Percentiles rank a stretch among this genome's conserved stretches.
Evolutionary conservation across 2,888 invertebrate genomes (phyloP).

Genomic region (Eupithecia pulchellata): DNA sequence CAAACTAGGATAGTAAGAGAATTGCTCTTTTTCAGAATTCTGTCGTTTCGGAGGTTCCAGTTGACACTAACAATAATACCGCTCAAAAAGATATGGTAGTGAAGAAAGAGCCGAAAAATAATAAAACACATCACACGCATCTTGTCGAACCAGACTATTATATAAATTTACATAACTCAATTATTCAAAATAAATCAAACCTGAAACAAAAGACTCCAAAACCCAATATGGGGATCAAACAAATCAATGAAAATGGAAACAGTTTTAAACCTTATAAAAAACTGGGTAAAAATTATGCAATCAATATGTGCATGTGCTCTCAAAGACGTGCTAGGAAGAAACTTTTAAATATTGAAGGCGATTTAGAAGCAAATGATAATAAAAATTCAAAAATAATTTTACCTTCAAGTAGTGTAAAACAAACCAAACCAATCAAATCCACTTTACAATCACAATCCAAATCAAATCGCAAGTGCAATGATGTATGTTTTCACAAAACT

Average conservation of each 20-base stretch:
- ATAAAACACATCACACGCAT: slow-evolving; percentile 25
- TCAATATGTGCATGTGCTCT: slow-evolving; percentile 70
- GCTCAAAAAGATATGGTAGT: slow-evolving; percentile 8
- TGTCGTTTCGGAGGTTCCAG: slow-evolving; percentile 15
- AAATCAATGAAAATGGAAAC: slow-evolving; percentile 42
- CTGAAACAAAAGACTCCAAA: slow-evolving; percentile 35
- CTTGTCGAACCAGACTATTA: slow-evolving; percentile 14
- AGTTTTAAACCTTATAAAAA: slow-evolving; percentile 48
- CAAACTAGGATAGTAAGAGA: not conserved
- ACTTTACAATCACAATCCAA: slow-evolving; percentile 26
- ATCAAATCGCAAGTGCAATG: slow-evolving; percentile 46
- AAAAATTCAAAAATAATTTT: slow-evolving; percentile 38
- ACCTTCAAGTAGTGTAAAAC: slow-evolving; percentile 48
- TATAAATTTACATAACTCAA: slow-evolving; percentile 24
- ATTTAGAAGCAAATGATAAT: slow-evolving; percentile 43
- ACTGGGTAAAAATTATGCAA: slow-evolving; percentile 61
- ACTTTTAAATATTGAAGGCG: slow-evolving; percentile 17
- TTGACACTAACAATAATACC: not conserved
- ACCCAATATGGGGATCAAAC: slow-evolving; percentile 22
- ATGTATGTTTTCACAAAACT: slow-evolving; percentile 66
- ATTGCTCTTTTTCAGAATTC: slow-evolving; percentile 23
- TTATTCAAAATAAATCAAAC: slow-evolving; percentile 21
- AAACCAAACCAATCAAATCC: slow-evolving; percentile 56
- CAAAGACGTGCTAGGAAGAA: slow-evolving; percentile 49
- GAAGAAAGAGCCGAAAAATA: slow-evolving; percentile 32